A percentile compares a stretch with the other conserved stretches of the same genome.
phyloP scores from a whole-genome alignment of 2,888 invertebrate species.

The Drosophila nigricruria region DNA sequence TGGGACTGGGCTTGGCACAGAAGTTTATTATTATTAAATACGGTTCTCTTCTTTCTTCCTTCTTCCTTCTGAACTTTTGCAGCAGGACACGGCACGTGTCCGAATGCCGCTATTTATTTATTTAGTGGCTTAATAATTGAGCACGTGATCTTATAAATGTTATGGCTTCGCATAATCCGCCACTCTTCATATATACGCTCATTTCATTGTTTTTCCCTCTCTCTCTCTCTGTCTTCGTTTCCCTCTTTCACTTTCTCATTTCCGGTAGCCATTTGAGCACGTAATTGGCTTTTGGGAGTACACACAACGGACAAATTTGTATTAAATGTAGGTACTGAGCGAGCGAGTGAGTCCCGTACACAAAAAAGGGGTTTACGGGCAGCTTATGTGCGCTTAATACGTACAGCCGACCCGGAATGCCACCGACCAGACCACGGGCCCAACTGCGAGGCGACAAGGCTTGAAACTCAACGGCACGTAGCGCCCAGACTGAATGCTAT shows the following conservation, averaged over 20 bases:
- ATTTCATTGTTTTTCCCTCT: not conserved
- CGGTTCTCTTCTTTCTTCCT: not conserved
- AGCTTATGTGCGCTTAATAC: constrained; percentile 74
- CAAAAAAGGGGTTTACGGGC: constrained; percentile 73
- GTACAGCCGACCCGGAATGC: constrained; percentile 33
- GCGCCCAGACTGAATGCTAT: constrained; percentile 26
- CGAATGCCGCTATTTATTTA: constrained; percentile 71
- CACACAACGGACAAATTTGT: constrained; percentile 73
- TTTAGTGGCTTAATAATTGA: constrained; percentile 81
- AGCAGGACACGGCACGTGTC: constrained; percentile 63
- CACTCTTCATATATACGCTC: constrained; percentile 10
- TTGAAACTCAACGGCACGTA: constrained; percentile 59
- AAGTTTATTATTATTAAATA: constrained; percentile 43
- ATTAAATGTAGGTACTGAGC: constrained; percentile 64
- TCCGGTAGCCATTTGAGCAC: constrained; percentile 66
- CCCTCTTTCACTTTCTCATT: constrained; percentile 21
- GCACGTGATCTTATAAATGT: constrained; percentile 79
- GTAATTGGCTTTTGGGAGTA: constrained; percentile 78
- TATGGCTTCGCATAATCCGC: constrained; percentile 54
- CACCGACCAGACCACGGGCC: constrained; percentile 6
- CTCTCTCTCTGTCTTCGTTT: not conserved
- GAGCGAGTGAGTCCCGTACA: constrained; percentile 21
- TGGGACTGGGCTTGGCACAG: not conserved
- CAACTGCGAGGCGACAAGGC: constrained; percentile 48
- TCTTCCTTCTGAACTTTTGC: not conserved